Evolutionary conservation across 2,888 invertebrate species (phyloP).

Genomic region (Drosophila anceps): DNA sequence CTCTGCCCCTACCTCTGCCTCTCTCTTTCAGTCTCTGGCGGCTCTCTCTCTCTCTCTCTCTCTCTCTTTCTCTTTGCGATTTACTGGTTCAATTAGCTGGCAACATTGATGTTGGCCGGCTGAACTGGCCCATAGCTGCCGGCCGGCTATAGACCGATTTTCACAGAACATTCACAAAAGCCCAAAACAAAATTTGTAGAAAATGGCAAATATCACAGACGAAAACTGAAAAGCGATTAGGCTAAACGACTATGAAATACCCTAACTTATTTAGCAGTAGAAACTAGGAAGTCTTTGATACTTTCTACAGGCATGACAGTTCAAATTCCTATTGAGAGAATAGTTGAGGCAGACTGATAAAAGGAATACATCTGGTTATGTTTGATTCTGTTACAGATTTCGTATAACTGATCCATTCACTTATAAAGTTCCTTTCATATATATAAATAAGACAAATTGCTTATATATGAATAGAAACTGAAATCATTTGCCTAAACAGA

Average conservation of each 20-base stretch:
- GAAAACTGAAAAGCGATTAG: not conserved
- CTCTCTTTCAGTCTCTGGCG: not conserved
- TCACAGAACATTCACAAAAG: slow-evolving; percentile 41
- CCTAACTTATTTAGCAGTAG: not conserved
- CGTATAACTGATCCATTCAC: too few relatives aligned
- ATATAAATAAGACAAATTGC: too few relatives aligned
- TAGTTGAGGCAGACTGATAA: too few relatives aligned
- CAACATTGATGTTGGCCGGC: slow-evolving; percentile 16
- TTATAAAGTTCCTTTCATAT: too few relatives aligned
- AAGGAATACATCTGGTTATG: too few relatives aligned
- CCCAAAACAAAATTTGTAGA: not conserved
- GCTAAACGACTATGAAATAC: not conserved
- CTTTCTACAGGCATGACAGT: too few relatives aligned
- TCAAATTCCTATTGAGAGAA: too few relatives aligned
- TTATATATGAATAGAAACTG: too few relatives aligned
- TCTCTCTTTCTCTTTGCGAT: slow-evolving; percentile 23
- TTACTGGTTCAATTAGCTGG: slow-evolving; percentile 74
- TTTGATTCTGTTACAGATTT: too few relatives aligned
- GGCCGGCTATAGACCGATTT: slow-evolving; percentile 44
- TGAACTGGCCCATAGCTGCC: slow-evolving; percentile 54
- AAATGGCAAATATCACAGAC: not conserved
- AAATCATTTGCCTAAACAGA: too few relatives aligned
- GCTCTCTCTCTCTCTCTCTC: not conserved
- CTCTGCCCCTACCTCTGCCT: not conserved
- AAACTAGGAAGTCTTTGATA: too few relatives aligned